phyloP scores from a whole-genome alignment of 2,797 vertebrate species.

The Acanthurus lineatus region DNA sequence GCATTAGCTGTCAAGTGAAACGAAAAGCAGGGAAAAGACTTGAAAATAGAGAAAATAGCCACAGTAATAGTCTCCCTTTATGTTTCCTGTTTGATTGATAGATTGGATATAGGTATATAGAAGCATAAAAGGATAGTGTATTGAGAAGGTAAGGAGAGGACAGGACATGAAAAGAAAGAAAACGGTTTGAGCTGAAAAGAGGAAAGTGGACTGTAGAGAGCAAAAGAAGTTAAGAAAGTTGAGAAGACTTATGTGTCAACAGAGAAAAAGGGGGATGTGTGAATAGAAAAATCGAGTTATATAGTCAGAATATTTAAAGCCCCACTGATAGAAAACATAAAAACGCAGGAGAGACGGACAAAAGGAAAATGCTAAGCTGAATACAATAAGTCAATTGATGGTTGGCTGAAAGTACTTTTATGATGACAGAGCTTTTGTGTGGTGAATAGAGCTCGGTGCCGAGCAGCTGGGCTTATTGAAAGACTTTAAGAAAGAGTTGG shows the following conservation, averaged over 20 bases:
- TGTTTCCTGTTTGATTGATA: background rate
- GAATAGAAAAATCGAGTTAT: constrained; percentile 6
- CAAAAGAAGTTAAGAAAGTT: background rate
- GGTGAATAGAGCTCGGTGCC: background rate
- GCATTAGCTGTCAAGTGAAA: no score
- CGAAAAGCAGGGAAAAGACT: no score
- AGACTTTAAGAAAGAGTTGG: constrained; percentile 25
- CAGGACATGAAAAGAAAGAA: background rate
- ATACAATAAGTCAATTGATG: constrained; percentile 35
- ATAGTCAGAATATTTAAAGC: constrained; percentile 10
- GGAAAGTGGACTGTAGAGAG: constrained; percentile 8
- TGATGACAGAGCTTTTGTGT: constrained; percentile 44
- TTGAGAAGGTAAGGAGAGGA: background rate
- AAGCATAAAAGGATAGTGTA: background rate
- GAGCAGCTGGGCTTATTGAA: constrained; percentile 18
- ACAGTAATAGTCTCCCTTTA: background rate
- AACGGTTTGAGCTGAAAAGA: background rate
- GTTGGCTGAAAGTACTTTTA: constrained; percentile 21
- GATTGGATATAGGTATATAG: constrained; percentile 1
- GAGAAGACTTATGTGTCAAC: background rate
- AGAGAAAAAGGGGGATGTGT: background rate
- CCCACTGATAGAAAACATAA: background rate
- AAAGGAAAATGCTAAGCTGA: constrained; percentile 40
- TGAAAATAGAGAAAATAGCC: background rate
- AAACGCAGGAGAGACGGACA: constrained; percentile 16